Evolutionary conservation across 2,113 vertebrate genomes (phyloP).

Genomic region (Sterna hirundo): DNA sequence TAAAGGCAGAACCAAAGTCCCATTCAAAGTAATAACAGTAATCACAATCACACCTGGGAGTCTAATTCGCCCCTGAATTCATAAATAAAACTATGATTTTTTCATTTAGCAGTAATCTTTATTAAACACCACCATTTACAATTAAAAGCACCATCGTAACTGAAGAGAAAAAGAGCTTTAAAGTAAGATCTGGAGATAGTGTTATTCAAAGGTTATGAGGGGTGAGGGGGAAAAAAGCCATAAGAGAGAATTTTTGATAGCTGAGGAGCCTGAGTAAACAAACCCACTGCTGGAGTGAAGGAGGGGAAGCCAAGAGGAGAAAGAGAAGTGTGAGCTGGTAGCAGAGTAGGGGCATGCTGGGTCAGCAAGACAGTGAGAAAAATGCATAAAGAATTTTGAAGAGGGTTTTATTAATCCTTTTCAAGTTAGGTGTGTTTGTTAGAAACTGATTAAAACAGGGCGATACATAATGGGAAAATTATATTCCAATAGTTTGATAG

Average conservation of each 20-base stretch:
- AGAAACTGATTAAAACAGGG: neutral
- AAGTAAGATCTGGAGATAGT: neutral
- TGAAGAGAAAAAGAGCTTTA: neutral
- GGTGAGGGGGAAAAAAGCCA: neutral
- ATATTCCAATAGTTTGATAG: neutral
- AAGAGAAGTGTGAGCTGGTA: neutral
- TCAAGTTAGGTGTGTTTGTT: neutral
- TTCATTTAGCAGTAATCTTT: neutral
- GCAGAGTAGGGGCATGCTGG: neutral
- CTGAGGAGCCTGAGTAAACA: neutral
- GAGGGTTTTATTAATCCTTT: neutral
- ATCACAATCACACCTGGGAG: neutral
- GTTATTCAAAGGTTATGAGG: neutral
- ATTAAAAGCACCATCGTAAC: neutral
- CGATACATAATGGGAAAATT: neutral
- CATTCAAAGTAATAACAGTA: neutral
- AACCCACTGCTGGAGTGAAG: neutral
- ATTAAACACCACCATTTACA: neutral
- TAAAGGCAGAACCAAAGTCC: neutral
- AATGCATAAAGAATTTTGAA: neutral
- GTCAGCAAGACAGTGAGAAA: neutral
- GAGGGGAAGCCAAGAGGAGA: neutral
- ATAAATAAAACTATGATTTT: neutral
- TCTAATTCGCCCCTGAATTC: neutral
- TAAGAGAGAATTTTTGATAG: constrained; percentile 18